phyloP scores from a whole-genome alignment of 2,797 vertebrate genomes.

The Phyllotis vaccarum region DNA sequence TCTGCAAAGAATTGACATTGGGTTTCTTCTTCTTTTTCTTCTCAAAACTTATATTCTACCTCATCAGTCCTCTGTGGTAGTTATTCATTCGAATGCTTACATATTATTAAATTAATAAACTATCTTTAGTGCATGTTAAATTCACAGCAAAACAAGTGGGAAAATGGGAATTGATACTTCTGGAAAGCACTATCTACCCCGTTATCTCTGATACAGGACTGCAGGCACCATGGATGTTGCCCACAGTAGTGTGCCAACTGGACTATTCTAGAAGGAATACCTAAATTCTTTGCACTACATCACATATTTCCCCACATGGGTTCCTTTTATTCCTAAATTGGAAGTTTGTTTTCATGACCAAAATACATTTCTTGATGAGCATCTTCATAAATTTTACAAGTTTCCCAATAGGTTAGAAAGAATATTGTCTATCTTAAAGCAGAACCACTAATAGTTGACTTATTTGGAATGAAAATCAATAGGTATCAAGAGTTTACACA shows the following conservation, averaged over 20 bases:
- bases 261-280: conserved; percentile 82
- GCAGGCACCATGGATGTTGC: conserved; percentile 91
- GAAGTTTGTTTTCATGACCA: conserved; percentile 85
- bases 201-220: conserved; percentile 90
- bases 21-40: no score
- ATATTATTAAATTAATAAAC: background rate
- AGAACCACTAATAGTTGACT: conserved; percentile 79
- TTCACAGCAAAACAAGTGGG: background rate
- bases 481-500: conserved; percentile 67
- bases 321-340: conserved; percentile 86
- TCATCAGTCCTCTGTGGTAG: background rate
- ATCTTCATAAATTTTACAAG: conserved; percentile 86
- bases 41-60: background rate
- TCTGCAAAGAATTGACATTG: background rate
- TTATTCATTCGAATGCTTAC: background rate
- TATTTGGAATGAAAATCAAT: conserved; percentile 78
- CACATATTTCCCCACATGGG: conserved; percentile 86
- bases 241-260: conserved; percentile 88
- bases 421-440: conserved; percentile 78
- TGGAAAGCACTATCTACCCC: rapidly evolving
- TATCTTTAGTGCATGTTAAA: background rate
- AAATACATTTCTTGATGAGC: conserved; percentile 87
- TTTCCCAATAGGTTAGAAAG: conserved; percentile 78
- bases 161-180: background rate
- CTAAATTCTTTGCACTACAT: conserved; percentile 85